A percentile compares a stretch with the other conserved stretches of the same genome.
These are phyloP conservation scores for Pterophyllum scalare DNA, from an alignment of 2,113 vertebrate genomes.

Conservation along the genomic window DNA sequence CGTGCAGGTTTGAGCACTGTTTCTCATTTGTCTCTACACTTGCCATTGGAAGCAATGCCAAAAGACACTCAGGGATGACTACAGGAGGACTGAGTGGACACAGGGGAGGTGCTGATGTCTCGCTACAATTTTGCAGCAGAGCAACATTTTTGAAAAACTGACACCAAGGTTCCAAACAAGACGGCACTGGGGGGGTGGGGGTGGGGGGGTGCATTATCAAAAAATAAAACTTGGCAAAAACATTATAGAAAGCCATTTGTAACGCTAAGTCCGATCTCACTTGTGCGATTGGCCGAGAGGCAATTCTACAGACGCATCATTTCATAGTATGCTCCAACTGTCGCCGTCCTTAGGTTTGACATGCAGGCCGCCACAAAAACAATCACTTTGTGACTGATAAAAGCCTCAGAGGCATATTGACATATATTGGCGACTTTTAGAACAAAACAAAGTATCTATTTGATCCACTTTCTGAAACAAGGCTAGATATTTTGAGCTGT, in stretches of 20 bases:
- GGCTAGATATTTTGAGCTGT: slow-evolving; percentile 4
- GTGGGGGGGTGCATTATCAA: slow-evolving; percentile 1
- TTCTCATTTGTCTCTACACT: slow-evolving; percentile 57
- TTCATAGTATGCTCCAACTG: slow-evolving; percentile 5
- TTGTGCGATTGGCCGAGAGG: slow-evolving; percentile 30
- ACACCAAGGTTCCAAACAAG: slow-evolving; percentile 53
- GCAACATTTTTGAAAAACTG: slow-evolving; percentile 70
- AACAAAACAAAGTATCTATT: slow-evolving; percentile 32
- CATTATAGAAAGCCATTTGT: slow-evolving; percentile 45
- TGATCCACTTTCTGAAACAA: slow-evolving; percentile 37
- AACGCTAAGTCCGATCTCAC: slow-evolving; percentile 30
- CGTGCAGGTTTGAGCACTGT: background rate
- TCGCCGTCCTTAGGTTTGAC: slow-evolving; percentile 3
- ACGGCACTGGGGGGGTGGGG: background rate
- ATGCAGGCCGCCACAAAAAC: background rate
- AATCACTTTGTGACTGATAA: slow-evolving; percentile 11
- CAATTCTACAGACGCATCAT: slow-evolving; percentile 8
- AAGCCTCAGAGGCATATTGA: slow-evolving; percentile 34
- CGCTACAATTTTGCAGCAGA: slow-evolving; percentile 61
- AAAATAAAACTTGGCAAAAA: slow-evolving; percentile 53
- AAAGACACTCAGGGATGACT: slow-evolving; percentile 60
- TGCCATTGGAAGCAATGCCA: slow-evolving; percentile 63
- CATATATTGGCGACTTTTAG: slow-evolving; percentile 22
- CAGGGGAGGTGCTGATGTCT: slow-evolving; percentile 56
- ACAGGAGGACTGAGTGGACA: slow-evolving; percentile 63